These are phyloP conservation scores for Lysandra bellargus DNA, from an alignment of 2,888 invertebrate species.

Conservation along the genomic window DNA sequence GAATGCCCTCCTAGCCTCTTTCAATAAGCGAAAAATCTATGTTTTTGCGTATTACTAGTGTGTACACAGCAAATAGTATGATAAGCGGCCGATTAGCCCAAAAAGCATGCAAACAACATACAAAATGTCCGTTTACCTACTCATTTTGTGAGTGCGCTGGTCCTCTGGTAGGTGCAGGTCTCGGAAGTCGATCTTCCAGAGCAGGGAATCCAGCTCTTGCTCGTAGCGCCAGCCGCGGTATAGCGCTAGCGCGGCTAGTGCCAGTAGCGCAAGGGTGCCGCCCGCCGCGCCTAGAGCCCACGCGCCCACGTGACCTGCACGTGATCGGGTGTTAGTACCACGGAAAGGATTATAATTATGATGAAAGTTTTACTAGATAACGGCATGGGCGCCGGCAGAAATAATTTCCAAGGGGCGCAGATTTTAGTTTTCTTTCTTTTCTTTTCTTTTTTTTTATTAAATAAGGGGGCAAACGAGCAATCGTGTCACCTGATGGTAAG, in stretches of 20 bases:
- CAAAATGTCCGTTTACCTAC: conserved; percentile 75
- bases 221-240: conserved; percentile 97
- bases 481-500: too few species aligned
- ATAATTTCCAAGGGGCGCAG: too few species aligned
- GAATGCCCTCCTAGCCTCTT: too few species aligned
- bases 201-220: conserved; percentile 93
- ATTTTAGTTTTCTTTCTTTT: too few species aligned
- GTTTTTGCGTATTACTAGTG: background rate
- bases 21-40: too few species aligned
- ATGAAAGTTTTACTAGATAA: too few species aligned
- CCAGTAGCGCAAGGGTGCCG: conserved; percentile 85
- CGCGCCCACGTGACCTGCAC: conserved; percentile 88
- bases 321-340: background rate
- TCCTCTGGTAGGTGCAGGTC: conserved; percentile 88
- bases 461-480: too few species aligned
- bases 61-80: background rate
- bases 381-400: too few species aligned
- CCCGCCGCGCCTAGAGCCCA: conserved; percentile 91
- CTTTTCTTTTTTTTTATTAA: too few species aligned
- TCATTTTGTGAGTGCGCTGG: conserved; percentile 74
- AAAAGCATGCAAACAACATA: conserved; percentile 67
- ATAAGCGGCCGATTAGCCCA: background rate
- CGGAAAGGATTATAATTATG: too few species aligned
- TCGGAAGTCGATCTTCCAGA: conserved; percentile 96
- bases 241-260: conserved; percentile 87